Evolutionary conservation across 2,888 invertebrate species (phyloP).

Genomic region (Aphodius granarius): DNA sequence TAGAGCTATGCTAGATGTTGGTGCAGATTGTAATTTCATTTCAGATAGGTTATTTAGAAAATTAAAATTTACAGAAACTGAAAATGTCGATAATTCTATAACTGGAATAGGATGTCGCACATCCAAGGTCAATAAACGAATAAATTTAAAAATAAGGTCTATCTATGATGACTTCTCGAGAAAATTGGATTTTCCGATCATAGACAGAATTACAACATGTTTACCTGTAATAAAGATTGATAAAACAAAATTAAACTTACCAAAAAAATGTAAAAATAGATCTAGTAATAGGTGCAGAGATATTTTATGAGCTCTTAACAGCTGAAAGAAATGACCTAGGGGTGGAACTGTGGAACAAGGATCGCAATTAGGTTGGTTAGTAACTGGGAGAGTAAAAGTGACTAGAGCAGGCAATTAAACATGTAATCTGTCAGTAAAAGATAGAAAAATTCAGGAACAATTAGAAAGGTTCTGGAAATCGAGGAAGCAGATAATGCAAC

Average conservation of each 20-base stretch:
- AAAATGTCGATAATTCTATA: background rate
- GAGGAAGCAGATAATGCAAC: too few species aligned
- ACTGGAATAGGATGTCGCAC: background rate
- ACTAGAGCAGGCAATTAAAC: too few species aligned
- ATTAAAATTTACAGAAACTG: background rate
- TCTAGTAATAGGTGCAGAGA: slow-evolving; percentile 25
- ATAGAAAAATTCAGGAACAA: too few species aligned
- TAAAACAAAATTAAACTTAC: slow-evolving; percentile 10
- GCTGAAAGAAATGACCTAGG: slow-evolving; percentile 21
- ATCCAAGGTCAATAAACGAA: background rate
- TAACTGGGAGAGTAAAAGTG: slow-evolving; percentile 26
- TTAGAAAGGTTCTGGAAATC: too few species aligned
- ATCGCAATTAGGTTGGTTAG: slow-evolving; percentile 27
- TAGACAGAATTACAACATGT: background rate
- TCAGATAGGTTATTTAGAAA: background rate
- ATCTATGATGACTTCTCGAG: background rate
- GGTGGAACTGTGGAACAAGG: slow-evolving; percentile 19
- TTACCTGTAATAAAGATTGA: background rate
- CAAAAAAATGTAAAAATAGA: slow-evolving; percentile 26
- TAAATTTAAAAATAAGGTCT: background rate
- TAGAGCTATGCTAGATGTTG: slow-evolving; percentile 19
- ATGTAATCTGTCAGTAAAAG: too few species aligned
- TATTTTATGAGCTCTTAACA: slow-evolving; percentile 11
- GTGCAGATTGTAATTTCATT: slow-evolving; percentile 16
- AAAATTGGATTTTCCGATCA: background rate